phyloP scores from a whole-genome alignment of 92 coral and sea anemone species.

The Umimayanthus kanabou region DNA sequence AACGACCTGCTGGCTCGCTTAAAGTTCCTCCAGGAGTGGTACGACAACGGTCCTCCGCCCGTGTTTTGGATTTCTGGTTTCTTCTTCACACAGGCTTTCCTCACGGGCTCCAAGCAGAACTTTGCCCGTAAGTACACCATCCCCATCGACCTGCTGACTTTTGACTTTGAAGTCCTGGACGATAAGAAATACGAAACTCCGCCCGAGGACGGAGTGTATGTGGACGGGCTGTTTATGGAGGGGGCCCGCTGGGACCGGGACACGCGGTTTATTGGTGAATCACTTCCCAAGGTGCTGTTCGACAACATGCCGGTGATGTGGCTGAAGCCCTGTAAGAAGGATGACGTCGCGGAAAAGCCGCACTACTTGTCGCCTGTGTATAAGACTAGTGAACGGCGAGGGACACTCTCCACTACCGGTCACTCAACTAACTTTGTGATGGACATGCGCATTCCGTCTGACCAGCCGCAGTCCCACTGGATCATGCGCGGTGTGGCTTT shows the following conservation, averaged over 20 bases:
- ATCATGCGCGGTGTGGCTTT: constrained; percentile 99
- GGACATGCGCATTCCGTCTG: constrained; percentile 99
- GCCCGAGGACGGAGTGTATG: constrained; percentile 98
- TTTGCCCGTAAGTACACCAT: constrained; percentile 97
- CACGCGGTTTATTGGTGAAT: constrained; percentile 84
- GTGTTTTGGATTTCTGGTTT: constrained; percentile 98
- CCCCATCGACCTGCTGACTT: constrained; percentile 92
- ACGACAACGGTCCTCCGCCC: constrained; percentile 87
- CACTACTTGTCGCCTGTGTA: constrained; percentile 97
- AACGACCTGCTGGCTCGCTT: constrained; percentile 92
- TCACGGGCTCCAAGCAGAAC: constrained; percentile 99
- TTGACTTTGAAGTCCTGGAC: constrained; percentile 90
- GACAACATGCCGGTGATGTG: constrained; percentile 95
- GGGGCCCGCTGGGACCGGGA: constrained; percentile 98
- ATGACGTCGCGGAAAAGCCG: constrained; percentile 79
- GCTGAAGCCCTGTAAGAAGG: constrained; percentile 96
- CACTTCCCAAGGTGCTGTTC: constrained; percentile 83
- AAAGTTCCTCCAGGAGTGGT: constrained; percentile 98
- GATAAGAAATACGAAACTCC: constrained; percentile 88
- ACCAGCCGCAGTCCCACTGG: constrained; percentile 99
- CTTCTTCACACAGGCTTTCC: constrained; percentile 97
- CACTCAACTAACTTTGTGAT: constrained; percentile 99
- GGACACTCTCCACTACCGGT: constrained; percentile 97
- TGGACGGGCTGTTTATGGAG: constrained; percentile 93
- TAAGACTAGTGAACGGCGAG: constrained; percentile 98